Conservation (phyloP, 2,113 vertebrate genomes). For the Acrocephalus arundinaceus region DNA sequence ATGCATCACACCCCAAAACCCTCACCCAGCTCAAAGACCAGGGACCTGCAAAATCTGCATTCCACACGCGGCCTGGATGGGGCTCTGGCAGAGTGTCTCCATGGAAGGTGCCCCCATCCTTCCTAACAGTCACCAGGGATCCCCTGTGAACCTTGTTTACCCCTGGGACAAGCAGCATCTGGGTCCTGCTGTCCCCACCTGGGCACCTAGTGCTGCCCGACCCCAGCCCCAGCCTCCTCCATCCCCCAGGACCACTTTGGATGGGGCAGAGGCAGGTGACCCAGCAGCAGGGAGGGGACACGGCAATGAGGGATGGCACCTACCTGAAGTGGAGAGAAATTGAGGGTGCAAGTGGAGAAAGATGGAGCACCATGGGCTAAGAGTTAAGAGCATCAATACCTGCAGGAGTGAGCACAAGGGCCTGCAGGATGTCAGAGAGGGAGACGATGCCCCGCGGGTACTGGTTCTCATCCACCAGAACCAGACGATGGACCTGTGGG, state of each 20-base stretch:
- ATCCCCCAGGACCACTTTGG: rapidly evolving
- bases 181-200: background rate
- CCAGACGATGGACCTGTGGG: slow-evolving; percentile 92
- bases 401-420: slow-evolving; percentile 90
- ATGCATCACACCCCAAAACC: background rate
- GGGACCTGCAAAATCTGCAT: background rate
- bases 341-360: slow-evolving; percentile 61
- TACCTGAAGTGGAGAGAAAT: slow-evolving; percentile 76
- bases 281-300: background rate
- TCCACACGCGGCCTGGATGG: rapidly evolving
- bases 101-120: background rate
- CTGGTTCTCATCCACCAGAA: slow-evolving; percentile 86
- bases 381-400: slow-evolving; percentile 89
- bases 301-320: background rate
- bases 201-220: rapidly evolving
- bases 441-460: slow-evolving; percentile 89
- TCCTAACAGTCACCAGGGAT: background rate
- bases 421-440: slow-evolving; percentile 96
- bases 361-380: slow-evolving; percentile 63
- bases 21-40: background rate
- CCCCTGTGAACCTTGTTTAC: background rate
- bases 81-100: rapidly evolving
- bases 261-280: background rate
- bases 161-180: background rate
- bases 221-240: background rate